These are phyloP conservation scores for Autographa pulchrina DNA, from an alignment of 2,888 invertebrate genomes.

Conservation along the genomic window DNA sequence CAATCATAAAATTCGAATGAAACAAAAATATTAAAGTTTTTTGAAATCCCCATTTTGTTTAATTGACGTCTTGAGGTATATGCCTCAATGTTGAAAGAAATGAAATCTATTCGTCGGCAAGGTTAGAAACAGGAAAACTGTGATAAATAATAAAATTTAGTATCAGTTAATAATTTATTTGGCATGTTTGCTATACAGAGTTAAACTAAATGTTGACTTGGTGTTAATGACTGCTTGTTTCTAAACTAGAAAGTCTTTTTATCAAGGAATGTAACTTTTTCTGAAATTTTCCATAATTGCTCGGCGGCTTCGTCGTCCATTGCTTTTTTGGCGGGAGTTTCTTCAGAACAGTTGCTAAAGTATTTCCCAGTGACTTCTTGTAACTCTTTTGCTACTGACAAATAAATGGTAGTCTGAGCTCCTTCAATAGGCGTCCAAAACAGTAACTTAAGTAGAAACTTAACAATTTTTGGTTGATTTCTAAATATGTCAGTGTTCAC, in stretches of 20 bases:
- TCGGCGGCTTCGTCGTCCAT: slow-evolving; percentile 91
- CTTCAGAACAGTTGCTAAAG: slow-evolving; percentile 92
- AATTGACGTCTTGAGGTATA: neutral
- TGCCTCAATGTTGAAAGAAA: no score
- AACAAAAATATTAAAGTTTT: slow-evolving; percentile 4
- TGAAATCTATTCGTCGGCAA: no score
- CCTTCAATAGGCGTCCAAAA: slow-evolving; percentile 88
- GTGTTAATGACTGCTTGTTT: neutral
- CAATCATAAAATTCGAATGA: slow-evolving; percentile 2
- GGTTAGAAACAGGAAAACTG: no score
- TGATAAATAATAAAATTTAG: neutral
- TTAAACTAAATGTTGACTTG: neutral
- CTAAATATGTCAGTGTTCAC: slow-evolving; percentile 94
- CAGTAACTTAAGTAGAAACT: slow-evolving; percentile 58
- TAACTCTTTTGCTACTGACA: slow-evolving; percentile 92
- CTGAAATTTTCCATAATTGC: slow-evolving; percentile 94
- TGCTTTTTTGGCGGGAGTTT: slow-evolving; percentile 86
- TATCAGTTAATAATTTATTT: neutral
- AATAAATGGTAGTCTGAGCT: slow-evolving; percentile 92
- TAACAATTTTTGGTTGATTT: slow-evolving; percentile 90
- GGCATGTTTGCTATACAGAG: neutral
- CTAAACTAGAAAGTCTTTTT: slow-evolving; percentile 10
- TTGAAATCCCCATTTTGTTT: neutral
- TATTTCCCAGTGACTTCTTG: slow-evolving; percentile 92
- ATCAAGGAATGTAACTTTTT: slow-evolving; percentile 68